phyloP scores from a whole-genome alignment of 2,888 invertebrate genomes.

The Tipula helvola region DNA sequence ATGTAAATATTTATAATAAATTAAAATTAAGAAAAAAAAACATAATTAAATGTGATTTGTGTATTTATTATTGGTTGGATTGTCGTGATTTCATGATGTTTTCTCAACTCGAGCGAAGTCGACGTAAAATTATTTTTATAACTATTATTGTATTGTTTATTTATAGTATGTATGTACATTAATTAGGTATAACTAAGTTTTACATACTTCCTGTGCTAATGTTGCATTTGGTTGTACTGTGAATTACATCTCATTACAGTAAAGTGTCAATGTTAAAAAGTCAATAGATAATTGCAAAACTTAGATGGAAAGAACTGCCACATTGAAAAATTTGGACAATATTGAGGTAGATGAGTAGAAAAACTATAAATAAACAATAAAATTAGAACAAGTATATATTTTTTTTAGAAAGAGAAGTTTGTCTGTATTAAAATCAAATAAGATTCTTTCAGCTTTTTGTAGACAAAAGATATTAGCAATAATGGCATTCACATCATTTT shows the following conservation, averaged over 20 bases:
- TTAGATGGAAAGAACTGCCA: not conserved
- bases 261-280: not conserved
- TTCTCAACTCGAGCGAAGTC: not conserved
- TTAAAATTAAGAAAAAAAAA: not conserved
- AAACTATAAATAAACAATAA: not conserved
- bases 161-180: no score
- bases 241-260: not conserved
- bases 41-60: not conserved
- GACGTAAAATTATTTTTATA: not conserved
- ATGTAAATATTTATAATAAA: constrained; percentile 4
- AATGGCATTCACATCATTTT: no score
- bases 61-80: not conserved
- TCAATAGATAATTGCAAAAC: not conserved
- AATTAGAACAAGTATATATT: no score
- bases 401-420: no score
- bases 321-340: not conserved
- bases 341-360: not conserved
- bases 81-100: not conserved
- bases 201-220: not conserved
- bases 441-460: no score
- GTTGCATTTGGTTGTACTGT: not conserved
- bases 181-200: no score
- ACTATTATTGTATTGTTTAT: no score
- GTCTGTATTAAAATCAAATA: no score
- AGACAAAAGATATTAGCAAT: no score